These are phyloP conservation scores for Morpho helenor DNA, from an alignment of 2,888 invertebrate species.

Conservation along the genomic window DNA sequence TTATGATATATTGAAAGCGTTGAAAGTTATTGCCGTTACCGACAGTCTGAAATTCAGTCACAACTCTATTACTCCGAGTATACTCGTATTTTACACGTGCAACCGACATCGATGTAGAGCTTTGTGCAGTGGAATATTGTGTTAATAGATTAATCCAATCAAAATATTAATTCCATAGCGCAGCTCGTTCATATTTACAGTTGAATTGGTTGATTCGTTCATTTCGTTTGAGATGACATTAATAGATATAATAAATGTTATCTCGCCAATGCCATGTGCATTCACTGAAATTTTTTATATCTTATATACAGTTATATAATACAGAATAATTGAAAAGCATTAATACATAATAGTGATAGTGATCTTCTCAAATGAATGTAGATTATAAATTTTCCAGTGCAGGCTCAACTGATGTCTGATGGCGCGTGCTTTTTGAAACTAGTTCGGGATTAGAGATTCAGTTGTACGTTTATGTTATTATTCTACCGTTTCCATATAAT, in stretches of 20 bases:
- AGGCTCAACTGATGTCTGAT: conserved; percentile 36
- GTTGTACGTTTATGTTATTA: conserved; percentile 59
- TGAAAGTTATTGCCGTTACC: conserved; percentile 12
- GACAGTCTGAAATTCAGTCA: conserved; percentile 8
- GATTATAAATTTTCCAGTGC: conserved; percentile 60
- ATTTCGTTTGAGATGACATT: conserved; percentile 53
- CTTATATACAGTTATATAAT: no score
- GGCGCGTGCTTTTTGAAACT: conserved; percentile 58
- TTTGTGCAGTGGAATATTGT: conserved; percentile 59
- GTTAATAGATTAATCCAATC: conserved; percentile 77
- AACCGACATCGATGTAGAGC: conserved; percentile 36
- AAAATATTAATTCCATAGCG: conserved; percentile 73
- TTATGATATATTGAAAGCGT: conserved; percentile 7
- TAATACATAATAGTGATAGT: no score
- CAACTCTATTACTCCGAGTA: conserved; percentile 20
- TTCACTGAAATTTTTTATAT: background rate
- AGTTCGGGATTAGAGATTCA: conserved; percentile 59
- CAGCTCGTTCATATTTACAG: conserved; percentile 63
- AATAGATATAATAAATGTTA: conserved; percentile 34
- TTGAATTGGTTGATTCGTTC: conserved; percentile 62
- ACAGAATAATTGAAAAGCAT: no score
- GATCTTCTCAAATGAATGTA: conserved; percentile 42
- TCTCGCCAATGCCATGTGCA: conserved; percentile 20
- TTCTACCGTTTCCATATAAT: conserved; percentile 49
- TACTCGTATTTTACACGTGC: conserved; percentile 21